Conservation (phyloP, 2,113 vertebrate species). For the Tauraco erythrolophus region DNA sequence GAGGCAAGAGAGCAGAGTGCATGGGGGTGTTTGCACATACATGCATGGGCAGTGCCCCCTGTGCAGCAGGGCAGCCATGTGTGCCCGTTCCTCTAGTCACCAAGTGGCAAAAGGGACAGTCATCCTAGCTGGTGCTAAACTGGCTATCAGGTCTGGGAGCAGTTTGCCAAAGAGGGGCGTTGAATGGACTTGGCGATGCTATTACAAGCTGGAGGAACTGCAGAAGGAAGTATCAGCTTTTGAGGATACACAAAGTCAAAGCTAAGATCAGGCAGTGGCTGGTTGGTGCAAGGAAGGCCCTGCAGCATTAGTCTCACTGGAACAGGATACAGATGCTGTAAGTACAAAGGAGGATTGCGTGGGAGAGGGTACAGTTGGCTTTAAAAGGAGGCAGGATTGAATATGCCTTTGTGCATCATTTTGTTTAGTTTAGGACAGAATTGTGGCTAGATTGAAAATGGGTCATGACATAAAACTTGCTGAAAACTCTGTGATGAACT, state of each 20-base stretch:
- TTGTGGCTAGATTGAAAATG: background rate
- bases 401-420: background rate
- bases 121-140: background rate
- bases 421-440: background rate
- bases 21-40: background rate
- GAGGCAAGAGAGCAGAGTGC: background rate
- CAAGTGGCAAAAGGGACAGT: background rate
- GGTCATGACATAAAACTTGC: background rate
- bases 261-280: background rate
- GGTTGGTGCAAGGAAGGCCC: background rate
- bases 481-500: background rate
- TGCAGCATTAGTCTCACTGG: background rate
- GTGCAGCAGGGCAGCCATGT: fast-evolving
- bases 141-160: background rate
- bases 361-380: background rate
- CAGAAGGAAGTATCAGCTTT: background rate
- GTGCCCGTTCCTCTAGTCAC: background rate
- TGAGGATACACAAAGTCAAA: background rate
- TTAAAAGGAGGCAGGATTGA: background rate
- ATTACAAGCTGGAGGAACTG: background rate
- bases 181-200: background rate
- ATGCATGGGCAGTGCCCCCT: fast-evolving
- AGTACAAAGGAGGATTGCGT: background rate
- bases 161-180: background rate
- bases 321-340: background rate